Evolutionary conservation across 2,113 vertebrate species (phyloP).

Genomic region (Bagarius yarrelli): DNA sequence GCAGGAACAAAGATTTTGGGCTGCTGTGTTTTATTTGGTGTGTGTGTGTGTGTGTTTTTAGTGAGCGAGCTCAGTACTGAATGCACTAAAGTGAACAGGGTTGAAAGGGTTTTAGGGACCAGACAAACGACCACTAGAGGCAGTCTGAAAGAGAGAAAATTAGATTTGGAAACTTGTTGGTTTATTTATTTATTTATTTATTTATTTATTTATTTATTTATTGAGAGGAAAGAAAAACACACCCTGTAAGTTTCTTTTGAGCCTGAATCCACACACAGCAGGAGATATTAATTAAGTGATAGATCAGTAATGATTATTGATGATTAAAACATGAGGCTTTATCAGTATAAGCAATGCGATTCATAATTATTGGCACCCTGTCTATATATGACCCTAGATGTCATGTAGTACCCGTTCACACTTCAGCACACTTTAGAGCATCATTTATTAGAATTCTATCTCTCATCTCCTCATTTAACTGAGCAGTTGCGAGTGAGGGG

Average conservation of each 20-base stretch:
- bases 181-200: not conserved
- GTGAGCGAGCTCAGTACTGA: not conserved
- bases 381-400: too few relatives aligned
- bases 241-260: too few relatives aligned
- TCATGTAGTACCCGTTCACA: too few relatives aligned
- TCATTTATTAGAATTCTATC: too few relatives aligned
- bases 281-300: too few relatives aligned
- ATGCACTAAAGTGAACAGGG: not conserved
- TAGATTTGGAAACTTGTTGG: not conserved
- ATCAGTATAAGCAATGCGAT: not conserved
- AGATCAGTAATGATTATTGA: too few relatives aligned
- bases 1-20: not conserved
- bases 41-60: not conserved
- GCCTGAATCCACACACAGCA: not conserved
- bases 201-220: slow-evolving; percentile 7
- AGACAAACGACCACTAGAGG: not conserved
- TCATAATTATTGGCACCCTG: not conserved
- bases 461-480: too few relatives aligned
- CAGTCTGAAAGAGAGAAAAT: not conserved
- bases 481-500: too few relatives aligned
- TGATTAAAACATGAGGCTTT: too few relatives aligned
- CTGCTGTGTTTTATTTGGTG: not conserved
- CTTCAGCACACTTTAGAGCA: too few relatives aligned
- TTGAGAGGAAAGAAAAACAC: not conserved
- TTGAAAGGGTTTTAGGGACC: slow-evolving; percentile 25